A percentile compares a stretch with the other conserved stretches of the same genome.
Evolutionary conservation across 2,113 vertebrate genomes (phyloP).

Genomic region (Uropsilus gracilis): DNA sequence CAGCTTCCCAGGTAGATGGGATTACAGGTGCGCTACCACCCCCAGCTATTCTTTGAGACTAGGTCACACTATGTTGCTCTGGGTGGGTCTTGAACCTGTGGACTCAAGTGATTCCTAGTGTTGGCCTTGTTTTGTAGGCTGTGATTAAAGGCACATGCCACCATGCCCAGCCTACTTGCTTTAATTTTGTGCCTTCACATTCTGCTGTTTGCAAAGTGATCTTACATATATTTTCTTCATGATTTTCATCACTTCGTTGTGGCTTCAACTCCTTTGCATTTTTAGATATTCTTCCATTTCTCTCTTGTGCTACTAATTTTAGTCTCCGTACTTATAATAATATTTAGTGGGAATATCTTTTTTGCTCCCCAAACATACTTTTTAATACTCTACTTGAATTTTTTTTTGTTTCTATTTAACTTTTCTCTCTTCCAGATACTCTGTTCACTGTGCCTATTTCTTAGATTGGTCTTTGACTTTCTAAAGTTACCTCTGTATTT

Average conservation of each 20-base stretch:
- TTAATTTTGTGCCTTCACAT: not conserved
- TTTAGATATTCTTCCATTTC: not conserved
- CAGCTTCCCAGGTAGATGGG: no score
- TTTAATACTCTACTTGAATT: not conserved
- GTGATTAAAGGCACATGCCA: no score
- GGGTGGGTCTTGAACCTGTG: no score
- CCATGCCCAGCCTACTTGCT: no score
- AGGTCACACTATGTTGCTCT: no score
- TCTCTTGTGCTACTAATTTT: not conserved
- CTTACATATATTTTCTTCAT: not conserved
- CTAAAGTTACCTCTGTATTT: not conserved
- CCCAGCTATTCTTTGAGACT: no score
- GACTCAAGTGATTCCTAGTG: no score
- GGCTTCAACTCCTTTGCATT: not conserved
- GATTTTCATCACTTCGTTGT: not conserved
- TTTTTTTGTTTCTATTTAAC: not conserved
- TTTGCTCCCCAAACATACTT: not conserved
- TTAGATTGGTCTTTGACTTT: not conserved
- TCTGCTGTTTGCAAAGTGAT: not conserved
- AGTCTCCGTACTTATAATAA: not conserved
- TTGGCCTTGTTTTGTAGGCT: no score
- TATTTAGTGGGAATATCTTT: not conserved
- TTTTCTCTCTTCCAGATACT: not conserved
- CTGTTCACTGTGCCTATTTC: not conserved
- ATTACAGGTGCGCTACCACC: no score